Conservation (phyloP, 2,888 invertebrate species). For the Thereva unica region DNA sequence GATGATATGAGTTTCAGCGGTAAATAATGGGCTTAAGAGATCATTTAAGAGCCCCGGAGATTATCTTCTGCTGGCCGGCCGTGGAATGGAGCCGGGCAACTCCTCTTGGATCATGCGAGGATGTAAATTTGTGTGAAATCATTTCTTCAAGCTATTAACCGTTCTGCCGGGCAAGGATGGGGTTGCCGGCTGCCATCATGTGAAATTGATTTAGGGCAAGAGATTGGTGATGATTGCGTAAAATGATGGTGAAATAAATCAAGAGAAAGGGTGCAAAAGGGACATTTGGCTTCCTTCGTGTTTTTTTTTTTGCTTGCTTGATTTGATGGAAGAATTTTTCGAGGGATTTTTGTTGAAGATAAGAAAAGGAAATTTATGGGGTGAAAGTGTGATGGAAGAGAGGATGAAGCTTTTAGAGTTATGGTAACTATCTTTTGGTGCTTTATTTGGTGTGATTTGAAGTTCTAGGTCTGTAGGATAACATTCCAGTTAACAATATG, state of each 20-base stretch:
- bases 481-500: too few species aligned
- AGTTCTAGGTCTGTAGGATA: too few species aligned
- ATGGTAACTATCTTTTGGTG: too few species aligned
- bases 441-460: too few species aligned
- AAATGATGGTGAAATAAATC: slow-evolving; percentile 31
- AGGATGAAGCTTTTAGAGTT: too few species aligned
- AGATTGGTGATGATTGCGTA: slow-evolving; percentile 34
- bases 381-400: too few species aligned
- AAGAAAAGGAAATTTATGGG: too few species aligned
- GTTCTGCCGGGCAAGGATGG: slow-evolving; percentile 9
- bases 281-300: too few species aligned
- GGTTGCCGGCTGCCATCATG: slow-evolving; percentile 20
- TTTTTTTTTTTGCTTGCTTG: background rate
- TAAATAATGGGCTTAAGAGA: slow-evolving; percentile 42
- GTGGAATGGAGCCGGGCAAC: background rate
- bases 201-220: slow-evolving; percentile 31
- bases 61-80: slow-evolving; percentile 32
- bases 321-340: slow-evolving; percentile 11
- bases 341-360: background rate
- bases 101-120: slow-evolving; percentile 10
- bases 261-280: slow-evolving; percentile 1
- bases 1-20: slow-evolving; percentile 44
- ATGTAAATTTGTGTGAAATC: slow-evolving; percentile 33
- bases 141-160: slow-evolving; percentile 29
- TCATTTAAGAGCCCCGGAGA: slow-evolving; percentile 40